These are phyloP conservation scores for Cyclargus thomasi DNA, from an alignment of 1,140 invertebrate species.

Conservation along the genomic window DNA sequence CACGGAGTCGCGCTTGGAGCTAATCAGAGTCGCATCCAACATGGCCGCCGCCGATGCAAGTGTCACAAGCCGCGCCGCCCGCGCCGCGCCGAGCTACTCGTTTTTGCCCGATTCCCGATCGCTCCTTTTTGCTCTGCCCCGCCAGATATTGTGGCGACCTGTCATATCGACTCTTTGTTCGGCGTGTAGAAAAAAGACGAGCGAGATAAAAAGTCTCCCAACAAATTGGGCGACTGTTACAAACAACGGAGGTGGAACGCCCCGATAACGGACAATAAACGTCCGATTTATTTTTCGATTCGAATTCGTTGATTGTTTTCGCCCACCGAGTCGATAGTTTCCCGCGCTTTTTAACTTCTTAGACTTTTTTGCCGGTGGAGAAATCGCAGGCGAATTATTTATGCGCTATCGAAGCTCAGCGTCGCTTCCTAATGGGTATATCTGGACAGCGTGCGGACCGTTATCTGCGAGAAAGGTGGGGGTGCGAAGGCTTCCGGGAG, in stretches of 20 bases:
- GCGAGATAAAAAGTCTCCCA: conserved; percentile 68
- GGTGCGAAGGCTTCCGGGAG: conserved; percentile 33
- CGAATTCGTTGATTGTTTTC: conserved; percentile 68
- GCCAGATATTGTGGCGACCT: conserved; percentile 63
- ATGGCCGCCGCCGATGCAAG: conserved; percentile 65
- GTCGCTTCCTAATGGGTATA: conserved; percentile 64
- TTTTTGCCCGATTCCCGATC: conserved; percentile 66
- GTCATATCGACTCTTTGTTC: conserved; percentile 70
- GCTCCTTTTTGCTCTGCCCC: conserved; percentile 58
- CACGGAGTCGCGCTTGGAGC: conserved; percentile 32
- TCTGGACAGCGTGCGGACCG: conserved; percentile 60
- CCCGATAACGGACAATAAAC: conserved; percentile 70
- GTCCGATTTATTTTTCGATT: conserved; percentile 62
- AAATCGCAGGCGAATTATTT: conserved; percentile 32
- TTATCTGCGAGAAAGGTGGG: conserved; percentile 58
- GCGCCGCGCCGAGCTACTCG: conserved; percentile 48
- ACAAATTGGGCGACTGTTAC: conserved; percentile 73
- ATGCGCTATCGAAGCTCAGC: conserved; percentile 38
- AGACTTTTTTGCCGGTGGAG: conserved; percentile 37
- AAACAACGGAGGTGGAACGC: conserved; percentile 71
- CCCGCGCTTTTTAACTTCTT: conserved; percentile 41
- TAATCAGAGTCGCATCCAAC: conserved; percentile 62
- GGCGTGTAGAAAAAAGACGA: conserved; percentile 58
- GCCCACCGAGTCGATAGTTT: conserved; percentile 42
- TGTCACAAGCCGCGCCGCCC: conserved; percentile 58